Percentiles rank a stretch among this genome's conserved stretches.
phyloP scores from a whole-genome alignment of 53 echinoderm and acorn worm species.

The Echinometra lucunter region DNA sequence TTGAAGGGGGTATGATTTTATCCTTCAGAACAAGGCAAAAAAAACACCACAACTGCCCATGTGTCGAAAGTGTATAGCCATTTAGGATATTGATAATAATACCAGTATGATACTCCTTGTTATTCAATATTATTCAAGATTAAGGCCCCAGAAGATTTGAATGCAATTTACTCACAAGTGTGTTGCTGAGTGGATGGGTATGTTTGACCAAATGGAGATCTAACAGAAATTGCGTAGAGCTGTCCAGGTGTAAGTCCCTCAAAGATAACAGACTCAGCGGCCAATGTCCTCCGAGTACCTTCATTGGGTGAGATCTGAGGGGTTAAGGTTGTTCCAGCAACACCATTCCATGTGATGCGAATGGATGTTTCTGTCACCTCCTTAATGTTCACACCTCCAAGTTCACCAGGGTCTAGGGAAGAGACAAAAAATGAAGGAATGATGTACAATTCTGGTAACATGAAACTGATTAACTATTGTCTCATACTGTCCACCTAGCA shows the following conservation, averaged over 20 bases:
- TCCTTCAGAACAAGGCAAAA: no score
- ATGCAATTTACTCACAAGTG: neutral
- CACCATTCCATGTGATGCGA: neutral
- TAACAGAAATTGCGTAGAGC: neutral
- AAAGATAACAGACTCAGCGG: neutral
- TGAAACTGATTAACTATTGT: no score
- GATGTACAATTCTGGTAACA: neutral
- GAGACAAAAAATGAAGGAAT: neutral
- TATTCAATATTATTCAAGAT: no score
- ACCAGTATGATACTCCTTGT: no score
- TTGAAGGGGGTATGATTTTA: no score
- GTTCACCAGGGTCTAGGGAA: slow-evolving; percentile 23
- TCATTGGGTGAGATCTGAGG: neutral
- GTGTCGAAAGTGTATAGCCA: no score
- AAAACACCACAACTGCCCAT: no score
- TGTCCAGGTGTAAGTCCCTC: neutral
- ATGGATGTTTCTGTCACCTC: neutral
- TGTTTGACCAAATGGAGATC: neutral
- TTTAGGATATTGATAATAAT: no score
- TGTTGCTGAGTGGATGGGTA: neutral
- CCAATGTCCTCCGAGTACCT: neutral
- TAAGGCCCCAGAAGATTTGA: no score
- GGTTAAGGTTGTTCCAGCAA: neutral
- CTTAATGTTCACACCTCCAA: neutral
- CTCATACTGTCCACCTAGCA: no score